Percentiles rank a stretch among this genome's conserved stretches.
Evolutionary conservation across 2,888 invertebrate species (phyloP).

Genomic region (Ferrisia virgata): DNA sequence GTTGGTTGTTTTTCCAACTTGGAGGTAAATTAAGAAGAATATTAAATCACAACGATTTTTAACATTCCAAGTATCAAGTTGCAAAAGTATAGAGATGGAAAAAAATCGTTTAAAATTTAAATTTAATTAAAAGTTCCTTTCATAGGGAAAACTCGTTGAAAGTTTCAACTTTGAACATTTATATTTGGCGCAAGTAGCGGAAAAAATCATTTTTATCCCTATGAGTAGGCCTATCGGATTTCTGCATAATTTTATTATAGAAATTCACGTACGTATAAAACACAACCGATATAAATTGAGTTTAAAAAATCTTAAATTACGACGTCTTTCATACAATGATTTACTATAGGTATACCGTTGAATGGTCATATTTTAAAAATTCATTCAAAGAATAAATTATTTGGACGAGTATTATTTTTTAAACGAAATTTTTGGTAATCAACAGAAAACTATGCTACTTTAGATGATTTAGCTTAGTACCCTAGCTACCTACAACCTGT

Average conservation of each 20-base stretch:
- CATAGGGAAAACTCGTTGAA: background rate
- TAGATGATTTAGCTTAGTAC: no score
- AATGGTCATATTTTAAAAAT: no score
- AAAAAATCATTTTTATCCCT: background rate
- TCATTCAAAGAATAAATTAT: no score
- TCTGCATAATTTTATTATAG: background rate
- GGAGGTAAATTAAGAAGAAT: slow-evolving; percentile 1
- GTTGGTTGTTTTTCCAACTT: background rate
- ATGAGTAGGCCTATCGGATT: background rate
- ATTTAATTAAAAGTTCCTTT: slow-evolving; percentile 23
- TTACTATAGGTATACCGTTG: no score
- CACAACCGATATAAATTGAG: background rate
- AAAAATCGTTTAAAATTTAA: slow-evolving; percentile 28
- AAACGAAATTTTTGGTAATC: no score
- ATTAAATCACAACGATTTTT: slow-evolving; percentile 4
- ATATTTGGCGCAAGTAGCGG: background rate
- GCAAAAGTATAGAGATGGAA: background rate
- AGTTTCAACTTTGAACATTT: background rate
- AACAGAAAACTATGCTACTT: no score
- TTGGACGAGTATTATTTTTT: no score
- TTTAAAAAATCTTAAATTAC: background rate
- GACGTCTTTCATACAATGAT: background rate
- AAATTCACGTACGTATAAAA: background rate
- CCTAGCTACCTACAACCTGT: no score
- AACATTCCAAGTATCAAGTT: slow-evolving; percentile 6